These are phyloP conservation scores for Thymelicus lineola DNA, from an alignment of 2,888 invertebrate species.

Conservation along the genomic window DNA sequence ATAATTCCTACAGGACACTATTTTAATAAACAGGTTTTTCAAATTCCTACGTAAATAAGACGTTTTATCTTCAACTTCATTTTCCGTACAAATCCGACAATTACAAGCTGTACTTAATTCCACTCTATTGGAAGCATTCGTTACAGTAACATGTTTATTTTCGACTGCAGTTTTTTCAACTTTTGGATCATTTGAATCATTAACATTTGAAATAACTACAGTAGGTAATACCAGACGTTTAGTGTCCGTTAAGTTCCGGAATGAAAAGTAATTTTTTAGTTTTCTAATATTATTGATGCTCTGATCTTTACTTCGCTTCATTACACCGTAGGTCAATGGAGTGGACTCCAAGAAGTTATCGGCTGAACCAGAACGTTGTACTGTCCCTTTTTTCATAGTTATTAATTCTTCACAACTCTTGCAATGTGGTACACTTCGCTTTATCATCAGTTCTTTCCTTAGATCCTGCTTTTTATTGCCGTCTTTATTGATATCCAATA, in stretches of 20 bases:
- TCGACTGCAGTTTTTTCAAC: constrained; percentile 47
- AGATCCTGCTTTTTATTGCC: constrained; percentile 53
- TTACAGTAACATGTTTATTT: constrained; percentile 47
- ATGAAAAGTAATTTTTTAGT: constrained; percentile 50
- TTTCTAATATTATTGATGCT: constrained; percentile 45
- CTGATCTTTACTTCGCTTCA: constrained; percentile 17
- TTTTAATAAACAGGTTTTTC: constrained; percentile 63
- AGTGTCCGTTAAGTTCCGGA: constrained; percentile 41
- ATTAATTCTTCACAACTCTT: constrained; percentile 64
- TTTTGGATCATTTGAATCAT: constrained; percentile 42
- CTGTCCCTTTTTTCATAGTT: constrained; percentile 39
- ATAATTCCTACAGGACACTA: constrained; percentile 58
- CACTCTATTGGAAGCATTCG: constrained; percentile 65
- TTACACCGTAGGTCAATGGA: constrained; percentile 23
- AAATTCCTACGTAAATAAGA: constrained; percentile 62
- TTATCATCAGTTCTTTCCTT: constrained; percentile 64
- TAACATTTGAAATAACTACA: constrained; percentile 48
- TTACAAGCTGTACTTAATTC: constrained; percentile 68
- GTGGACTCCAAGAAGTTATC: constrained; percentile 34
- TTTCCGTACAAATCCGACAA: constrained; percentile 74
- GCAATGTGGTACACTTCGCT: constrained; percentile 55
- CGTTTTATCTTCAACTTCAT: constrained; percentile 50
- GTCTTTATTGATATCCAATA: constrained; percentile 21
- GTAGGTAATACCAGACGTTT: constrained; percentile 49
- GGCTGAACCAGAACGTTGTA: constrained; percentile 39